These are phyloP conservation scores for Mobula birostris DNA, from an alignment of 2,113 vertebrate species.

Conservation along the genomic window DNA sequence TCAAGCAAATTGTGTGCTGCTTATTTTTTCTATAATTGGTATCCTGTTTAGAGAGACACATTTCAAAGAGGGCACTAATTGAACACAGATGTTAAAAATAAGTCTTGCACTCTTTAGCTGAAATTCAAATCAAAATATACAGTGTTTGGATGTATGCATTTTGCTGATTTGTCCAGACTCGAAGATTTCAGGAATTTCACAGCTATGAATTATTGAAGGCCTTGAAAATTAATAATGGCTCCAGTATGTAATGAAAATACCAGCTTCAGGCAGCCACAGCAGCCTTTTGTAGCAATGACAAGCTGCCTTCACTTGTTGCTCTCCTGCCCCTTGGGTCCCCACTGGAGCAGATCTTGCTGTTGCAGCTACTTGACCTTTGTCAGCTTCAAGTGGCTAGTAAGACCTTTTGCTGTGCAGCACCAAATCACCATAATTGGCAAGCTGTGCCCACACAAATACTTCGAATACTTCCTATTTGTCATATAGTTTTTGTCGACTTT, in stretches of 20 bases:
- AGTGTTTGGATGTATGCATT: not conserved
- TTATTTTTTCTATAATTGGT: not conserved
- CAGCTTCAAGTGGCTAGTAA: no score
- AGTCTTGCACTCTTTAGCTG: not conserved
- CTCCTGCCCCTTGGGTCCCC: no score
- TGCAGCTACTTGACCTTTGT: no score
- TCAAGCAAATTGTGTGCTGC: not conserved
- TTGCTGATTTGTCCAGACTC: not conserved
- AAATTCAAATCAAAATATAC: not conserved
- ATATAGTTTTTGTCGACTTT: no score
- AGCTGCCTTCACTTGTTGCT: no score
- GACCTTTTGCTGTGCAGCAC: no score
- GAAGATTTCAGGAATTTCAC: not conserved
- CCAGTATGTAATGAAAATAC: not conserved
- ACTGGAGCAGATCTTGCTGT: no score
- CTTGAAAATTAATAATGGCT: not conserved
- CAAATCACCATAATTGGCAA: no score
- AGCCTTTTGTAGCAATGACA: no score
- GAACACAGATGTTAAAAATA: constrained; percentile 9
- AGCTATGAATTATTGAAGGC: not conserved
- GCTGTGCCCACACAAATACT: no score
- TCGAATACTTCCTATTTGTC: no score
- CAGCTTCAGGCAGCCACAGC: not conserved
- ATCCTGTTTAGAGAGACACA: not conserved
- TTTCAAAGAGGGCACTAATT: not conserved